These are phyloP conservation scores for Arrhamphus sclerolepis DNA, from an alignment of 2,797 vertebrate species.

Conservation along the genomic window DNA sequence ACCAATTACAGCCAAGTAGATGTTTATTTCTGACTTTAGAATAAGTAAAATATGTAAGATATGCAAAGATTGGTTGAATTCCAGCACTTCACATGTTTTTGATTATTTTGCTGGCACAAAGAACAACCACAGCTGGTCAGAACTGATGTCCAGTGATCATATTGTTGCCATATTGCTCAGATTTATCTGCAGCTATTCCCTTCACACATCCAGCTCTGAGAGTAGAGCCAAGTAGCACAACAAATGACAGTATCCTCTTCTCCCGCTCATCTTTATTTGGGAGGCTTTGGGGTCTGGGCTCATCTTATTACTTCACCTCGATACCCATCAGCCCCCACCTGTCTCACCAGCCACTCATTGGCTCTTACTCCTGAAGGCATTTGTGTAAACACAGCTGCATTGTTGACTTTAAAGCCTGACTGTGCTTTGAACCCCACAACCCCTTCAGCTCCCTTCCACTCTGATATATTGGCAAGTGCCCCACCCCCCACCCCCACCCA, in stretches of 20 bases:
- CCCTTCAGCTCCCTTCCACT: neutral
- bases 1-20: too few relatives aligned
- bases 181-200: conserved; percentile 20
- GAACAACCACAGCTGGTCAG: conserved; percentile 24
- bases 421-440: conserved; percentile 60
- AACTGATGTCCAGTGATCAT: conserved; percentile 8
- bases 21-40: too few relatives aligned
- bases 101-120: neutral
- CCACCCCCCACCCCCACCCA: too few relatives aligned
- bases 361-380: conserved; percentile 56
- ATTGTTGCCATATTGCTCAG: conserved; percentile 19
- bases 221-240: conserved; percentile 3
- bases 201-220: conserved; percentile 14
- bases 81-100: too few relatives aligned
- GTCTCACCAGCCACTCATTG: conserved; percentile 2
- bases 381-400: conserved; percentile 81
- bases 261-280: conserved; percentile 18
- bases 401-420: conserved; percentile 75
- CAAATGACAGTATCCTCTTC: conserved; percentile 15
- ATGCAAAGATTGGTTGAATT: too few relatives aligned
- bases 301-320: conserved; percentile 59
- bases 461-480: conserved; percentile 30
- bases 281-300: conserved; percentile 9
- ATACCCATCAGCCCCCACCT: conserved; percentile 4
- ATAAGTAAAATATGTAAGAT: too few relatives aligned